Base-by-base conservation (phyloP, 2,797 vertebrate genomes). In the Karalla daura region DNA sequence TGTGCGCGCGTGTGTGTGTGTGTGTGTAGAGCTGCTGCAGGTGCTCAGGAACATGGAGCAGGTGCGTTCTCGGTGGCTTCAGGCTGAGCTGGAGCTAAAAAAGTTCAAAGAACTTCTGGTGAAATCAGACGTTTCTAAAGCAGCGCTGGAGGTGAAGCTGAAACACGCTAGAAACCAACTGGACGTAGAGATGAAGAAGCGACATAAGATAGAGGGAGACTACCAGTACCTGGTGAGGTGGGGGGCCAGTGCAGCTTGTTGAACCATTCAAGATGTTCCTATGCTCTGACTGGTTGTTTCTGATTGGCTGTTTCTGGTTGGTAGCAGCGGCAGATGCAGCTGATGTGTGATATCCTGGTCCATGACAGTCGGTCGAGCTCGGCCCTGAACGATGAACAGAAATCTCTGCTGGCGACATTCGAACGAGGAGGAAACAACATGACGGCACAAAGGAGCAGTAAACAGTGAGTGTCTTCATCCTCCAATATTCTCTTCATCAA, bases 111-210 rank as follows among this genome's bases (percentile, higher is more conserved):
- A 94, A 77, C 70, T 89, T 10, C 76, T 95, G 77, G 81, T 93
- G 11, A 94, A 94, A 71, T 93, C 92, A 0, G 93, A 95, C 5
- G 78, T 94, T 60, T 83, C 93, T 58, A 92, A 93, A 76, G 89
- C 88, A 0, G 78, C 86, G 8, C 78, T 91, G 70, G 88, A 91
- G 5, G 88, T 91, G 13, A 84, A 88, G 50, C 80, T 91, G 72
- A 91, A 89, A 28, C 89, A 89, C 0, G 63, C 85, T 3, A 63
- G 89, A 1, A 95, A 96, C 80, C 95, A 97, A 74, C 90, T 96
- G 76, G 94, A 96, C 0, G 89, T 97, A 68, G 95, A 97, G 86
- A 95, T 97, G 91, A 95, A 93, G 83, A 95, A 94, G 33, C 89
- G 95, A 10, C 89, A 91, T 84, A 93, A 93, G 56, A 78, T 89